Evolutionary conservation across 2,888 invertebrate genomes (phyloP).

Genomic region (Myopa tessellatipennis): DNA sequence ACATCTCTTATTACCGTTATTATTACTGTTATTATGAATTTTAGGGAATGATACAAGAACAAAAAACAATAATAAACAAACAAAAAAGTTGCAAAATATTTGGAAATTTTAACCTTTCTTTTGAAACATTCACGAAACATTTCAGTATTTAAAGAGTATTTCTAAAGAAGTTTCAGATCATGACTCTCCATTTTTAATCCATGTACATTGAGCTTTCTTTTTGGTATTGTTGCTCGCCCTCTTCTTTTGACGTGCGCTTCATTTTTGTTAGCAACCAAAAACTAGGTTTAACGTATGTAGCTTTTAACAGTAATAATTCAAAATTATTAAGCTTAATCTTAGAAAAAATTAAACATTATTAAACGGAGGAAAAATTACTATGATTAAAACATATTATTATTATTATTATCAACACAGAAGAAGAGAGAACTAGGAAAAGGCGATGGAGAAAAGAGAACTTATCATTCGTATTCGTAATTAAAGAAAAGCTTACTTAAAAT

Average conservation of each 20-base stretch:
- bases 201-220: neutral
- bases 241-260: neutral
- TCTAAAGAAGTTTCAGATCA: neutral
- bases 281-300: neutral
- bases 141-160: constrained; percentile 12
- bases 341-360: neutral
- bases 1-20: no score
- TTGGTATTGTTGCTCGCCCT: no score
- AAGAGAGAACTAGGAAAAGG: neutral
- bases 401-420: constrained; percentile 20
- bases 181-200: neutral
- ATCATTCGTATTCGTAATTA: constrained; percentile 24
- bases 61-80: constrained; percentile 8
- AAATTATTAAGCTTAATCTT: neutral
- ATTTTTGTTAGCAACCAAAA: constrained; percentile 11
- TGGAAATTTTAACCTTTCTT: neutral
- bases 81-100: constrained; percentile 17
- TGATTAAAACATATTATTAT: neutral
- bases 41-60: neutral
- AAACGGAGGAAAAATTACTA: neutral
- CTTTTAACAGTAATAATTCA: constrained; percentile 4
- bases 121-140: constrained; percentile 11
- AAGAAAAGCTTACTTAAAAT: neutral
- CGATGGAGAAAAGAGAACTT: neutral
- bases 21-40: no score